phyloP scores from a whole-genome alignment of 2,113 vertebrate species.

The Hippolais icterina region DNA sequence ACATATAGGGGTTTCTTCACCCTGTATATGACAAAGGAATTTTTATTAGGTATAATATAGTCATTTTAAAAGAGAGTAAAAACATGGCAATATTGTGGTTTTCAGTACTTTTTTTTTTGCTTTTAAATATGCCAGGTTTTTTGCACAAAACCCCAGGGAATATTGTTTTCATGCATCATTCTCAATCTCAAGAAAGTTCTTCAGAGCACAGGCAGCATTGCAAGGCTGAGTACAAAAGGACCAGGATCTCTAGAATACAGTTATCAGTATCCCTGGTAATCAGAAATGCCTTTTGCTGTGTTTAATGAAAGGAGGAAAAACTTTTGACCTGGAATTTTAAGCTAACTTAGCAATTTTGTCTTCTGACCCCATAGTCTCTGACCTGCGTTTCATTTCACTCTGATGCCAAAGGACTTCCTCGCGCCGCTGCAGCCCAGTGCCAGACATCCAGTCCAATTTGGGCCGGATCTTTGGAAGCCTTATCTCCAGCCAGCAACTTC shows the following conservation, averaged over 20 bases:
- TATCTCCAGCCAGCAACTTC: constrained; percentile 54
- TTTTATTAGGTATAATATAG: not conserved
- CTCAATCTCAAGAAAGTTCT: not conserved
- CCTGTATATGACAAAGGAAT: not conserved
- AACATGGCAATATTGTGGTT: not conserved
- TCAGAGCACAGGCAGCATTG: not conserved
- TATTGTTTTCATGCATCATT: not conserved
- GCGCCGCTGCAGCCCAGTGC: fast-evolving
- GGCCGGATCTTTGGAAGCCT: constrained; percentile 4
- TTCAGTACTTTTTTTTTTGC: not conserved
- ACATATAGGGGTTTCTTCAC: not conserved
- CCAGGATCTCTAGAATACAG: not conserved
- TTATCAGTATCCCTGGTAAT: not conserved
- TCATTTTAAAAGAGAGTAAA: not conserved
- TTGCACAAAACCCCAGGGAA: not conserved
- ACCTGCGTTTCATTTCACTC: not conserved
- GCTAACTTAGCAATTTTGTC: constrained; percentile 22
- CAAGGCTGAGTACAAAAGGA: not conserved
- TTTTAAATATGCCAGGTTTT: not conserved
- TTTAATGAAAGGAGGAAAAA: constrained; percentile 43
- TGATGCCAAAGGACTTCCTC: constrained; percentile 1
- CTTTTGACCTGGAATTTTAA: constrained; percentile 44
- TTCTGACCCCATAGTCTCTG: constrained; percentile 38
- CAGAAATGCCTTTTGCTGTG: constrained; percentile 14
- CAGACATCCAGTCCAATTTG: not conserved